Evolutionary conservation across 2,888 invertebrate genomes (phyloP).

Genomic region (Zaprionus obscuricornis): DNA sequence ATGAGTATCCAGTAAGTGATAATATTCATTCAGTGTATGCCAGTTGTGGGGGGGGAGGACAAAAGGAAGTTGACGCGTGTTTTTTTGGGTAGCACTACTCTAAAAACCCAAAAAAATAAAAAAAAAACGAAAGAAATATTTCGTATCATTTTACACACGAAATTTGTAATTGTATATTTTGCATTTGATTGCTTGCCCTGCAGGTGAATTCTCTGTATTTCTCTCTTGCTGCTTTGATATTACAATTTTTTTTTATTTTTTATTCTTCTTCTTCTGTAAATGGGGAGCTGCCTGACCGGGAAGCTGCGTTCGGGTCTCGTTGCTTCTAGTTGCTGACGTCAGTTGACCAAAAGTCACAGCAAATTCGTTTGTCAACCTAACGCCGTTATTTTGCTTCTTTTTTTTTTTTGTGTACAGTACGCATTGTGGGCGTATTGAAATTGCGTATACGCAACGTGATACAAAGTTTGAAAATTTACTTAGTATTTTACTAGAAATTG

Average conservation of each 20-base stretch:
- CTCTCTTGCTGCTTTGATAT: constrained; percentile 29
- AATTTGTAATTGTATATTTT: constrained; percentile 68
- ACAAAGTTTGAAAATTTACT: too few species aligned
- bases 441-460: constrained; percentile 2
- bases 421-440: too few species aligned
- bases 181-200: constrained; percentile 69
- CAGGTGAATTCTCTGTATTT: constrained; percentile 41
- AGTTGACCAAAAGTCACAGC: too few species aligned
- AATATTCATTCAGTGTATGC: background rate
- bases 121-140: constrained; percentile 20
- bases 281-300: too few species aligned
- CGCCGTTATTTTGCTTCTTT: too few species aligned
- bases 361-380: too few species aligned
- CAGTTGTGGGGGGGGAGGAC: background rate
- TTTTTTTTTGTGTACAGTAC: too few species aligned
- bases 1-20: constrained; percentile 82
- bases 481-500: too few species aligned
- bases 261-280: too few species aligned
- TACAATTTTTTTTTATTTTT: background rate
- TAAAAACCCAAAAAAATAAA: constrained; percentile 17
- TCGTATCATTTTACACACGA: constrained; percentile 58
- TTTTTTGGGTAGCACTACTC: background rate
- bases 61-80: background rate
- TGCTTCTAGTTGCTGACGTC: constrained; percentile 56
- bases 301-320: too few species aligned